phyloP scores from a whole-genome alignment of 2,888 invertebrate species.

The Timema podura region DNA sequence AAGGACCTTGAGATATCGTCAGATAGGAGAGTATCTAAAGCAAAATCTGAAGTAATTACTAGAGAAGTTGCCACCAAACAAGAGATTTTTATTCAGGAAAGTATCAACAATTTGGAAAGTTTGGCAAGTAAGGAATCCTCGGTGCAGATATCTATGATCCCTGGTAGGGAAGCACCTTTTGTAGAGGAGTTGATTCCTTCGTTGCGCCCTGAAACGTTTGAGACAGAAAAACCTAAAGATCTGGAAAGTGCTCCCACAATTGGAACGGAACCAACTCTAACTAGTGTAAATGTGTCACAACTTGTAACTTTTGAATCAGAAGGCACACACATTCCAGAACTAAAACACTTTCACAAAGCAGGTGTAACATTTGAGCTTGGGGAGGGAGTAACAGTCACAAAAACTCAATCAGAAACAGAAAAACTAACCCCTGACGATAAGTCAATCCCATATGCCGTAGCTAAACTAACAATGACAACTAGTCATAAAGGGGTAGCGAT shows the following conservation, averaged over 20 bases:
- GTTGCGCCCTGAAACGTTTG: constrained; percentile 3
- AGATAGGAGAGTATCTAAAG: constrained; percentile 14
- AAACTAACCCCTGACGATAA: constrained; percentile 8
- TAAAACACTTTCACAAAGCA: constrained; percentile 10
- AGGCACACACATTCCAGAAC: constrained; percentile 16
- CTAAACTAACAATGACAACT: constrained; percentile 15
- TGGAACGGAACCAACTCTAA: constrained; percentile 17
- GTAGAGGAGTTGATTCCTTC: constrained; percentile 19
- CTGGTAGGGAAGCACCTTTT: constrained; percentile 16
- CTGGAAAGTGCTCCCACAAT: constrained; percentile 9
- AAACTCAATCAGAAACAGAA: constrained; percentile 13
- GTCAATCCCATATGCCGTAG: neutral
- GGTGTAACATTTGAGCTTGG: constrained; percentile 17
- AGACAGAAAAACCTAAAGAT: constrained; percentile 8
- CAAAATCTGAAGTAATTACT: constrained; percentile 10
- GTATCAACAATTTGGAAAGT: too few relatives aligned
- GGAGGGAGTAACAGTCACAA: constrained; percentile 17
- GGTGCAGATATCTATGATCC: neutral
- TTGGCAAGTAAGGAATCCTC: constrained; percentile 7
- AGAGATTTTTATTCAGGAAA: constrained; percentile 11
- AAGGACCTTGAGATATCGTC: neutral
- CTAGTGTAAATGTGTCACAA: constrained; percentile 9
- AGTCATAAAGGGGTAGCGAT: constrained; percentile 21
- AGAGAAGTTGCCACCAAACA: constrained; percentile 23
- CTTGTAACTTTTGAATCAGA: constrained; percentile 17